Conservation (phyloP, 2,113 vertebrate genomes). For the Smithornis capensis region DNA sequence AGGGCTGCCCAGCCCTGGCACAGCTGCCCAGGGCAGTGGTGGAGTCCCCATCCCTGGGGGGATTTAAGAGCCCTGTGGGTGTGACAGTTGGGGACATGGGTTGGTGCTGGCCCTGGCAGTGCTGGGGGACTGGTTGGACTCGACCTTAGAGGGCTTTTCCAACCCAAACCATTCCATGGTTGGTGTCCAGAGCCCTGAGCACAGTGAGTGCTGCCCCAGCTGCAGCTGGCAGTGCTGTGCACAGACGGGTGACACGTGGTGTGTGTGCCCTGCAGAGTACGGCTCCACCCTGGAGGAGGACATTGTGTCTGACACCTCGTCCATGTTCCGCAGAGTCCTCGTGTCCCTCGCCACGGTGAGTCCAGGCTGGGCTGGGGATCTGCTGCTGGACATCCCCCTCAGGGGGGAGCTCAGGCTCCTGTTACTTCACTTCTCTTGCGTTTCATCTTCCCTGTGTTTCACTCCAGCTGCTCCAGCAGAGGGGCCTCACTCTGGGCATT, state of each 20-base stretch:
- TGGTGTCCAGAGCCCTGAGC: neutral
- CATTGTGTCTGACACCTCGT: constrained; percentile 88
- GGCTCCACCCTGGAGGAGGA: constrained; percentile 82
- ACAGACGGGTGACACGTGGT: no score
- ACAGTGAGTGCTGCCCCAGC: neutral
- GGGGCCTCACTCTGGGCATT: neutral
- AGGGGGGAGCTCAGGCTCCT: neutral
- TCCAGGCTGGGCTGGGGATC: neutral
- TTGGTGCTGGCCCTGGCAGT: neutral
- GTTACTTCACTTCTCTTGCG: neutral
- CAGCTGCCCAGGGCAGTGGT: neutral
- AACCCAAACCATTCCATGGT: neutral
- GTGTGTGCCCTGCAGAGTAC: constrained; percentile 73
- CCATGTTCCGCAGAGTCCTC: constrained; percentile 90
- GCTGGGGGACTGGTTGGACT: neutral
- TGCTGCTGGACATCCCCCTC: neutral
- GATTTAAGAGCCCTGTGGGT: no score
- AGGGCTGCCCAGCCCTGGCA: neutral
- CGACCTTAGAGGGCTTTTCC: neutral
- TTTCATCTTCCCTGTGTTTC: neutral
- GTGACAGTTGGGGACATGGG: neutral
- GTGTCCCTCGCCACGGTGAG: constrained; percentile 90
- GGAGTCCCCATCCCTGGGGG: neutral
- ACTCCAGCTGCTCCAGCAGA: neutral
- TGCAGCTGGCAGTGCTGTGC: neutral